Base-by-base conservation (phyloP, 1,140 invertebrate species). In the Cecropterus lyciades region DNA sequence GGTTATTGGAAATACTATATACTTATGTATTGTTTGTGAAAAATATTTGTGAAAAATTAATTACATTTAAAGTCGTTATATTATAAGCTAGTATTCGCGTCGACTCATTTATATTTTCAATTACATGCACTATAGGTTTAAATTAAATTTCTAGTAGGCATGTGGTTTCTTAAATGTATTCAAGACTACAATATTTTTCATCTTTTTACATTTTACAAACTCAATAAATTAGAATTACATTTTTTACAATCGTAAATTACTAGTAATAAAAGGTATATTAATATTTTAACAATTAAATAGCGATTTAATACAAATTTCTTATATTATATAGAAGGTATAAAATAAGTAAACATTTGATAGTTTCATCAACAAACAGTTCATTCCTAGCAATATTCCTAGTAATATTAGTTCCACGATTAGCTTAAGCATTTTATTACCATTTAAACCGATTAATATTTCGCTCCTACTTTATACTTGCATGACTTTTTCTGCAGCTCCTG, bases 391-490 rank as follows among this genome's bases (percentile, higher is more conserved):
- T n/a, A n/a, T n/a, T n/a, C n/a, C n/a, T n/a, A n/a, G n/a, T 65
- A 40, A n/a, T 10, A 56, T 17, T 37, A 57, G 0, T 14, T 11
- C 37, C 60, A 52, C 37, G 16, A 27, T 27, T 33, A 43, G 13
- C 42, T 51, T 14, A 17, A 65, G 42, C 37, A 51, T 64, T 49
- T 68, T 52, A 27, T 55, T 42, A 59, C 40, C 24, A 59, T 65
- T 42, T 49, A 24, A 57, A 52, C 37, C 20, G 37, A 74, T 42
- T 62, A 71, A 70, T 57, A 70, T 77, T 78, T 80, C 84, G 89
- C 87, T 91, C 89, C 87, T 91, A 89, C 89, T 89, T 89, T 91
- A 91, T 84, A 76, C 73, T 70, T 73, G 87, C 84, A 89, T 89
- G 87, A 79, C 82, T 84, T 76, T 70, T 73, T 75, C 80, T 78